These are phyloP conservation scores for Callithrix jacchus DNA, from an alignment of 2,113 vertebrate genomes.

Conservation along the genomic window DNA sequence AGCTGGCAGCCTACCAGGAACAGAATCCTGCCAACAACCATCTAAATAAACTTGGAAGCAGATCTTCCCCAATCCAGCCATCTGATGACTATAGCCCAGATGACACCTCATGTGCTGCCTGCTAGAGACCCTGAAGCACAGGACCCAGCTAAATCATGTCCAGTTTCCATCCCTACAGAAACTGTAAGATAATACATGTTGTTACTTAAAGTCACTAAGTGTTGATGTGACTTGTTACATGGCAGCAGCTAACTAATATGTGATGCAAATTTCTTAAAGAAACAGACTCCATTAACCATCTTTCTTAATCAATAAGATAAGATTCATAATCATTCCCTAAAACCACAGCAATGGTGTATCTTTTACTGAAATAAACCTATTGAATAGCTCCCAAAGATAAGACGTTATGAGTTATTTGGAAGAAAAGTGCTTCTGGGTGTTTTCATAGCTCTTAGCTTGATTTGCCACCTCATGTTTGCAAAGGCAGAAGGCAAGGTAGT, in stretches of 20 bases:
- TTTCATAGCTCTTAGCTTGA: background rate
- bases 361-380: background rate
- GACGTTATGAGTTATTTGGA: background rate
- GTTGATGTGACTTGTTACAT: background rate
- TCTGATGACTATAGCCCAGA: background rate
- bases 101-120: background rate
- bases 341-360: background rate
- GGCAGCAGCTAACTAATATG: background rate
- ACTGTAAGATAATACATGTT: too few species aligned
- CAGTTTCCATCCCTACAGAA: background rate
- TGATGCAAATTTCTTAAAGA: background rate
- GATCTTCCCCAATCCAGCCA: background rate
- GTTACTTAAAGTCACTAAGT: background rate
- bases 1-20: background rate
- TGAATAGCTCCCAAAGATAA: background rate
- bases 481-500: accelerated
- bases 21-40: background rate
- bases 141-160: background rate
- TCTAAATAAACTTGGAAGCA: background rate
- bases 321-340: background rate
- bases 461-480: background rate
- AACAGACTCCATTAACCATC: background rate
- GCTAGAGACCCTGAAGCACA: background rate
- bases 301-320: background rate
- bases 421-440: background rate